Evolutionary conservation across 2,113 vertebrate genomes (phyloP).

Genomic region (Onychorhynchus coronatus): DNA sequence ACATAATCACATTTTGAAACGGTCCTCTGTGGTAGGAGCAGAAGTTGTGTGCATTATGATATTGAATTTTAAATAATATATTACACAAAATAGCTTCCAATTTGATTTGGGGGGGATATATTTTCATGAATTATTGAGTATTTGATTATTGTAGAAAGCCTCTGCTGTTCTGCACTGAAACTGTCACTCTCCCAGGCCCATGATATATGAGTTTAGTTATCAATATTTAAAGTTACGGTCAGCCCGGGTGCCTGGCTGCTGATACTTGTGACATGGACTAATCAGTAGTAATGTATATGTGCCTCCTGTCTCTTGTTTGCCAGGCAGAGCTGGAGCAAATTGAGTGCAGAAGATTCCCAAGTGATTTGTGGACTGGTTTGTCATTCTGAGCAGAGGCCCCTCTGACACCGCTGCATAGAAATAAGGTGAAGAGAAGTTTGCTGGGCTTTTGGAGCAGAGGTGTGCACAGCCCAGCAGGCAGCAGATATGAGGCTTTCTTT

Average conservation of each 20-base stretch:
- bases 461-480: neutral
- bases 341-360: slow-evolving; percentile 26
- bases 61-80: slow-evolving; percentile 86
- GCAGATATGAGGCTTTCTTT: neutral
- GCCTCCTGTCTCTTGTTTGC: slow-evolving; percentile 20
- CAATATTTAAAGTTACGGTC: slow-evolving; percentile 79
- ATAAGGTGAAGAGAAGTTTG: slow-evolving; percentile 18
- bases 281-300: slow-evolving; percentile 52
- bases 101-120: slow-evolving; percentile 77
- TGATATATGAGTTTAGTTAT: slow-evolving; percentile 77
- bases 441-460: neutral
- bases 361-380: slow-evolving; percentile 44
- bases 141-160: slow-evolving; percentile 79
- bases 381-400: slow-evolving; percentile 37
- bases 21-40: slow-evolving; percentile 63
- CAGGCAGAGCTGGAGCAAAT: slow-evolving; percentile 4
- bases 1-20: slow-evolving; percentile 77
- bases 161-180: slow-evolving; percentile 71
- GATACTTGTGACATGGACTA: slow-evolving; percentile 52
- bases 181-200: slow-evolving; percentile 67
- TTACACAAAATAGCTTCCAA: slow-evolving; percentile 80
- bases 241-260: slow-evolving; percentile 34
- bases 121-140: slow-evolving; percentile 84
- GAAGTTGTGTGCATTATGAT: slow-evolving; percentile 78
- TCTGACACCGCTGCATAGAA: slow-evolving; percentile 18